Evolutionary conservation across 2,888 invertebrate genomes (phyloP), one percentile per base, ranked within the genome.

Genomic region (Molanna angustata): DNA sequence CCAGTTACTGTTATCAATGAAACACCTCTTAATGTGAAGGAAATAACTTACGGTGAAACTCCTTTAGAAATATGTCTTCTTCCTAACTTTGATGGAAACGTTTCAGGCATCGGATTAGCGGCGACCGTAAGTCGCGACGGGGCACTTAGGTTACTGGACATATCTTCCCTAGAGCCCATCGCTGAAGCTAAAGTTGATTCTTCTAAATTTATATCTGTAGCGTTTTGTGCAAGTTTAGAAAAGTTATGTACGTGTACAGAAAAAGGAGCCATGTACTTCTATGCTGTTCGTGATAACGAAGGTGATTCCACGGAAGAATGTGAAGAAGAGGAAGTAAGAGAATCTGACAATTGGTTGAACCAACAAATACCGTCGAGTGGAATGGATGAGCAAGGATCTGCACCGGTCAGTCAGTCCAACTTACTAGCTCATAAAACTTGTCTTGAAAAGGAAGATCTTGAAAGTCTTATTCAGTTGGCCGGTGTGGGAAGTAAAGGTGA

Each of bases 211-310:
- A 82, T 90, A 11, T 89, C 92, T 0, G 88, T 88, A 1, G 86
- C 87, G 0, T 94, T 90, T 69, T 94, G 94, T 68, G 87, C 89
- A 52, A 91, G 92, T 73, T 80, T 94, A 54, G 94, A 94, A 65
- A 80, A 92, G 42, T 75, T 94, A 21, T 94, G 94, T 68, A 89
- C 86, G 1, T 88, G 90, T 37, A 91, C 93, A 0, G 83, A 82
- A 61, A 80, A 83, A 48, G 94, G 94, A 3, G 84, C 86, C 57
- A 79, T 94, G 45, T 86, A 90, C 65, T 93, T 94, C 71, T 91
- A 88, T 65, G 84, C 88, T 0, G 72, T 91, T 19, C 85, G 85
- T 57, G 85, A 87, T 52, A 75, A 79, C 0, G 88, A 88, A 61
- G 85, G 82, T 60, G 87, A 88, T 64, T 82, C 84, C 1, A 71